Conservation (phyloP, 2,113 vertebrate species). For the Aramus guarauna region DNA sequence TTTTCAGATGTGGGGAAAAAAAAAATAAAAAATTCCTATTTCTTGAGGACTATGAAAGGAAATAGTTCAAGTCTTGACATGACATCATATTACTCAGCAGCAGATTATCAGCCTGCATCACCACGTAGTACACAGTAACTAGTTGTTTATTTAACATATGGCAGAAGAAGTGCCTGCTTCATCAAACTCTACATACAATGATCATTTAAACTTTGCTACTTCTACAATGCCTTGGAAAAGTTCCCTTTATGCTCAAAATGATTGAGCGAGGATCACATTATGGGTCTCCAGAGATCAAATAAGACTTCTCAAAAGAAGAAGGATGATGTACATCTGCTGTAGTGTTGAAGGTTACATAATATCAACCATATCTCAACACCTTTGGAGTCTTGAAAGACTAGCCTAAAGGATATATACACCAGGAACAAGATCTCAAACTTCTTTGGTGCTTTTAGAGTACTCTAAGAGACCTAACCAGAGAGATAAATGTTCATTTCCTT, state of each 20-base stretch:
- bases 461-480: neutral
- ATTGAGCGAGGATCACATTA: neutral
- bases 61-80: neutral
- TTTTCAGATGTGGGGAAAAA: neutral
- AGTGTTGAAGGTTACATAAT: neutral
- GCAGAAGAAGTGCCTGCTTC: neutral
- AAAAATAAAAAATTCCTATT: neutral
- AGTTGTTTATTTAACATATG: neutral
- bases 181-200: neutral
- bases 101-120: neutral
- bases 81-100: neutral
- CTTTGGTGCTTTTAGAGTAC: neutral
- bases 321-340: neutral
- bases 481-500: neutral
- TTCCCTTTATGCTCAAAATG: neutral
- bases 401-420: neutral
- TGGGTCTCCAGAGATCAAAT: slow-evolving; percentile 8
- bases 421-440: neutral
- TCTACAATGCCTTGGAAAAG: neutral
- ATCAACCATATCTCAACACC: neutral
- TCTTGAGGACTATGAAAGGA: neutral
- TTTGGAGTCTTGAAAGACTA: neutral
- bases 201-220: neutral
- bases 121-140: neutral
- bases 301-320: neutral